Evolutionary conservation across 1,140 invertebrate species (phyloP), one percentile per base, ranked within the genome.

Genomic region (Sinonovacula constricta): DNA sequence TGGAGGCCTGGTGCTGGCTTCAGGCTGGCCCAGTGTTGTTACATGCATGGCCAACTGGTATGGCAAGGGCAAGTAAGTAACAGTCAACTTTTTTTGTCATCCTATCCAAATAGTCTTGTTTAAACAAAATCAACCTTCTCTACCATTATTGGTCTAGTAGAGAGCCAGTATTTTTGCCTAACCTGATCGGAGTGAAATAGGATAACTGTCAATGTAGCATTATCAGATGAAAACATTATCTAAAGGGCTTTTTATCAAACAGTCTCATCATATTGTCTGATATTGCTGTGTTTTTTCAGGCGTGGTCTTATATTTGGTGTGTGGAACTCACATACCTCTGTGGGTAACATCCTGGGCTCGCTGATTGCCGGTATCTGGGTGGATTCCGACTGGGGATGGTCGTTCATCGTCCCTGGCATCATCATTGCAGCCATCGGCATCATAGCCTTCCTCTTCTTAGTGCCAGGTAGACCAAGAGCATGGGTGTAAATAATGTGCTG

Each of bases 31-130:
- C 0, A 96, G 96, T 59, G 97, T 98, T 0, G 97, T 99, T 0
- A 95, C 97, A 14, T 94, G 96, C 12, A 94, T 99, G 26, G 96
- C 96, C 14, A 97, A 98, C 87, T 99, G 98, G 98, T 98, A 97
- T 92, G 97, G 97, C 0, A 97, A 96, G 91, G 93, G 94, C 94
- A 89, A 93, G 93, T 93, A 89, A 88, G 86, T 85, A 10, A 22
- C 22, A 12, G 18, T 22, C n/a, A n/a, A n/a, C n/a, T n/a, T n/a
- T n/a, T n/a, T n/a, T n/a, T n/a, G n/a, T n/a, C n/a, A n/a, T n/a
- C n/a, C n/a, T n/a, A n/a, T n/a, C n/a, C n/a, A n/a, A n/a, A n/a
- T n/a, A n/a, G n/a, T n/a, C n/a, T n/a, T n/a, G n/a, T n/a, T n/a
- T n/a, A n/a, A n/a, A n/a, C n/a, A n/a, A n/a, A n/a, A n/a, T n/a